These are phyloP conservation scores for Corythoichthys haematopterus DNA, from an alignment of 2,113 vertebrate species.

Conservation along the genomic window DNA sequence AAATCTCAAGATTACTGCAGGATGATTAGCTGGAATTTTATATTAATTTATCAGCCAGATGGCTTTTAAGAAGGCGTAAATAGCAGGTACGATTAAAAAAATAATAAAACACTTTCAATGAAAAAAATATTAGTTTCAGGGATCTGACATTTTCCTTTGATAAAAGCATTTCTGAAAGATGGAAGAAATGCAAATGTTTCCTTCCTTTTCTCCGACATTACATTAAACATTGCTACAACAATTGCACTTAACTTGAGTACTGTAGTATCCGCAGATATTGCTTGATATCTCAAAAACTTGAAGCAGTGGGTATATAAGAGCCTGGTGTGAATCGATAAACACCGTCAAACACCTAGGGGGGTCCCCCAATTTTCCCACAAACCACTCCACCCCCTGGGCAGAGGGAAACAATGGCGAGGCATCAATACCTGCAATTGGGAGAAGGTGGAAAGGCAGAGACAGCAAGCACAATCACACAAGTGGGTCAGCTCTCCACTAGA, in stretches of 20 bases:
- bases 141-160: neutral
- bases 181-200: neutral
- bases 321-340: slow-evolving; percentile 69
- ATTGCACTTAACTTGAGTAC: slow-evolving; percentile 39
- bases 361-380: slow-evolving; percentile 67
- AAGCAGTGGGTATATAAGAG: slow-evolving; percentile 34
- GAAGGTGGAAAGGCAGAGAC: slow-evolving; percentile 44
- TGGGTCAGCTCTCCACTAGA: slow-evolving; percentile 61
- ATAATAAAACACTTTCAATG: neutral
- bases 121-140: neutral
- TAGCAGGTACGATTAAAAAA: neutral
- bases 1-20: too few relatives aligned
- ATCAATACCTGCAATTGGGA: slow-evolving; percentile 75
- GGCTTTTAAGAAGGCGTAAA: neutral
- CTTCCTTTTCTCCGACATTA: neutral
- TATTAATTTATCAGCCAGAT: neutral
- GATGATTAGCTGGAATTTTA: too few relatives aligned
- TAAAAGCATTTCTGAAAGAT: neutral
- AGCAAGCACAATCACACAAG: slow-evolving; percentile 45
- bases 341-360: slow-evolving; percentile 67
- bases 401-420: slow-evolving; percentile 64
- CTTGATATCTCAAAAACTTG: slow-evolving; percentile 43
- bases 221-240: neutral
- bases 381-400: slow-evolving; percentile 68
- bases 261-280: slow-evolving; percentile 30